phyloP scores from a whole-genome alignment of 2,113 vertebrate genomes.

The Isichthys henryi region DNA sequence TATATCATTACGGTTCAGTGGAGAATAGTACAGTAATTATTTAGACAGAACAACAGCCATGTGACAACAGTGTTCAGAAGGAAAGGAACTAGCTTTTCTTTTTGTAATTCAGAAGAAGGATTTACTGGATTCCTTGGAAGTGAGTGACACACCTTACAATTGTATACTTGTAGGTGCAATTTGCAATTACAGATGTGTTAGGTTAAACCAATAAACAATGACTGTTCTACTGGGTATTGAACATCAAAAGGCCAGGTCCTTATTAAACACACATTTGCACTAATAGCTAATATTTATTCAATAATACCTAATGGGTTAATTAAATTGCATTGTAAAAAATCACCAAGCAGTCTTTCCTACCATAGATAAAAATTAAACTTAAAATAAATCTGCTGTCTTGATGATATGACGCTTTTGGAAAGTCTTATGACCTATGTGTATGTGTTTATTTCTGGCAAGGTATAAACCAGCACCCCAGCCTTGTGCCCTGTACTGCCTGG shows the following conservation, averaged over 20 bases:
- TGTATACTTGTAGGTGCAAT: background rate
- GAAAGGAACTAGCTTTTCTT: background rate
- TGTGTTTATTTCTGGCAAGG: background rate
- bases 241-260: background rate
- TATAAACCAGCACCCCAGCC: background rate
- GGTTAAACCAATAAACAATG: background rate
- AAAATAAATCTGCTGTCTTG: background rate
- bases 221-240: background rate
- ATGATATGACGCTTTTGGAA: background rate
- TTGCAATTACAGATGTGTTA: background rate
- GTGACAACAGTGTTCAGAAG: background rate
- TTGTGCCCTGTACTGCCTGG: background rate
- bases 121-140: background rate
- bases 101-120: background rate
- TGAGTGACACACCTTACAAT: background rate
- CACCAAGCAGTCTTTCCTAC: background rate
- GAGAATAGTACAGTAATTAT: background rate
- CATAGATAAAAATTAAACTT: background rate
- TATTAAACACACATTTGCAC: background rate
- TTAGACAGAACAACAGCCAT: background rate
- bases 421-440: background rate
- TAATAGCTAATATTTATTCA: background rate
- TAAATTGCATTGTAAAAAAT: background rate
- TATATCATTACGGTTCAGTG: background rate
- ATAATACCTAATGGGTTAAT: background rate